Conservation (phyloP, 1,140 invertebrate species). For the Ridgeia piscesae region DNA sequence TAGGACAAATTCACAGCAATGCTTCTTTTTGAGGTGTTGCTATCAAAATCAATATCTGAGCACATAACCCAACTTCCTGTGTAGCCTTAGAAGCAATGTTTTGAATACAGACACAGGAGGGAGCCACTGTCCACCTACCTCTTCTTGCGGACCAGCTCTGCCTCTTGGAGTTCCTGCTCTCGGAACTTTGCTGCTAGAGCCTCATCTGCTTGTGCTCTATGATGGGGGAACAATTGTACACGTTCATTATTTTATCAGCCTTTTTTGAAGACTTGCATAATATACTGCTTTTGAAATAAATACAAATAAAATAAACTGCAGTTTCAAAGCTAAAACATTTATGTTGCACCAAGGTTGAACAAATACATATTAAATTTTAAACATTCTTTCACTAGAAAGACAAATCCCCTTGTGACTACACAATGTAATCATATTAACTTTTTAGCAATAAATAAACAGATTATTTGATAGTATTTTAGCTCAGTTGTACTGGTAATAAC, state of each 20-base stretch:
- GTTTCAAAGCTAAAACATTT: not conserved
- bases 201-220: constrained; percentile 62
- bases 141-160: constrained; percentile 26
- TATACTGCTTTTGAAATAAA: no score
- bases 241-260: no score
- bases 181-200: constrained; percentile 66
- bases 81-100: not conserved
- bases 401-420: not conserved
- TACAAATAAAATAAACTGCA: no score
- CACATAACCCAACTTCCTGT: not conserved
- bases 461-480: not conserved
- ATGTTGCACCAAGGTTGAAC: not conserved
- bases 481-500: not conserved
- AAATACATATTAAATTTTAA: not conserved
- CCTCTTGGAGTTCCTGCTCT: constrained; percentile 68
- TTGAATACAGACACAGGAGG: not conserved
- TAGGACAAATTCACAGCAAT: not conserved
- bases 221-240: not conserved
- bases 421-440: no score
- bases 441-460: not conserved
- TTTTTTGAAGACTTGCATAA: no score
- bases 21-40: not conserved
- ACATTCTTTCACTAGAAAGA: not conserved
- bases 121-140: not conserved
- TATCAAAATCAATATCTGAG: not conserved